A percentile compares a stretch with the other conserved stretches of the same genome.
phyloP scores from a whole-genome alignment of 2,797 vertebrate species.

The Microchirus variegatus region DNA sequence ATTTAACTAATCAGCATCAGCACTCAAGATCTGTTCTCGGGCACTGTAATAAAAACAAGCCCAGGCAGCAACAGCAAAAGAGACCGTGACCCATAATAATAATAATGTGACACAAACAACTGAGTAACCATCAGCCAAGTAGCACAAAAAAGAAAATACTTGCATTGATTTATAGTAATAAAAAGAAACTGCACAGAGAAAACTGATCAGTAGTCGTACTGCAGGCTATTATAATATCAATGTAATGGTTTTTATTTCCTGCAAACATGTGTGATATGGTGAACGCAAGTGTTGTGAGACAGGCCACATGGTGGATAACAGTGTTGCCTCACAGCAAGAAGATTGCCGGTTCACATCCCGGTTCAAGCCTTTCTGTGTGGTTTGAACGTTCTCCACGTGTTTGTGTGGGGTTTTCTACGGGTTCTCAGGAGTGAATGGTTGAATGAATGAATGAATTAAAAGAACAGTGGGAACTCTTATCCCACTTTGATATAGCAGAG shows the following conservation, averaged over 20 bases:
- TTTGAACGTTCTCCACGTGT: too few species aligned
- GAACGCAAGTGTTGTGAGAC: conserved; percentile 15
- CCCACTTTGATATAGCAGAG: conserved; percentile 38
- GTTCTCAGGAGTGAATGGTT: conserved; percentile 14
- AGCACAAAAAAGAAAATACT: conserved; percentile 44
- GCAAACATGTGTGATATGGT: conserved; percentile 34
- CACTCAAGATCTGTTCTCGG: conserved; percentile 39
- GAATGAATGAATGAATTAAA: conserved; percentile 40
- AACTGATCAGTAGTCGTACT: conserved; percentile 40
- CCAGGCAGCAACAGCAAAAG: conserved; percentile 28
- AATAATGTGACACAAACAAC: conserved; percentile 45
- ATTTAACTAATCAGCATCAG: conserved; percentile 53
- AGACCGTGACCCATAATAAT: conserved; percentile 43
- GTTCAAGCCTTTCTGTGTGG: too few species aligned
- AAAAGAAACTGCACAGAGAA: conserved; percentile 47
- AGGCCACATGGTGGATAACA: too few species aligned
- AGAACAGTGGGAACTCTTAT: conserved; percentile 28
- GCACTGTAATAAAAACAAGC: conserved; percentile 50
- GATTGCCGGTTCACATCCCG: too few species aligned
- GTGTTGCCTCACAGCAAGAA: too few species aligned
- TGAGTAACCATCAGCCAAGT: conserved; percentile 45
- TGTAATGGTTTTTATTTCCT: conserved; percentile 44
- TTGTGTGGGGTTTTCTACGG: too few species aligned
- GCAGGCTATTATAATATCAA: conserved; percentile 42
- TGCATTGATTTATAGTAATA: too few species aligned